A percentile compares a stretch with the other conserved stretches of the same genome.
Evolutionary conservation across 53 echinoderm and acorn worm genomes (phyloP).

Genomic region (Paracentrotus lividus): DNA sequence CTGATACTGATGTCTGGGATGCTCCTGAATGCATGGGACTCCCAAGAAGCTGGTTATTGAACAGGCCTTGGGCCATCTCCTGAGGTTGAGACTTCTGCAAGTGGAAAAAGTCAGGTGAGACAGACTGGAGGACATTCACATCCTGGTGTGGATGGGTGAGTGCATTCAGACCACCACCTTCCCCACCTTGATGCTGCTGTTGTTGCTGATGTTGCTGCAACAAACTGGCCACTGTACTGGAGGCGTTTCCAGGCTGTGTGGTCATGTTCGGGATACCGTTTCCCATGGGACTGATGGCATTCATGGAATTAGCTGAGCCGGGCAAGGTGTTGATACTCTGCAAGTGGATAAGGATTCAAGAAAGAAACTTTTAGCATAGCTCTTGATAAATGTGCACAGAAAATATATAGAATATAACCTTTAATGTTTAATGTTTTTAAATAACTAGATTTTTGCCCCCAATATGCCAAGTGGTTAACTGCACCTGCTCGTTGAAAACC

Average conservation of each 20-base stretch:
- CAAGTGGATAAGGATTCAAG: background rate
- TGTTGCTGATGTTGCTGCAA: constrained; percentile 72
- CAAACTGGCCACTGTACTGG: constrained; percentile 70
- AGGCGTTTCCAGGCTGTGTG: constrained; percentile 67
- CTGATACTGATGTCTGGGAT: constrained; percentile 45
- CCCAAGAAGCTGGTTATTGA: constrained; percentile 59
- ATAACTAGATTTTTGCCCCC: too few relatives aligned
- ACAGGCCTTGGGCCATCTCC: constrained; percentile 34
- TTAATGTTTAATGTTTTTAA: too few relatives aligned
- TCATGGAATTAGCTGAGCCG: constrained; percentile 53
- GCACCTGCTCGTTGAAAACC: too few relatives aligned
- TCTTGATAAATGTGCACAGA: background rate
- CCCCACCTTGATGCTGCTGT: constrained; percentile 62
- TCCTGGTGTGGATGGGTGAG: constrained; percentile 42
- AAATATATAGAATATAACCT: too few relatives aligned
- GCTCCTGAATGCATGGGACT: constrained; percentile 56
- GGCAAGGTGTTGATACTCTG: constrained; percentile 72
- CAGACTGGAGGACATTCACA: constrained; percentile 44
- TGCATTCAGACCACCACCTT: background rate
- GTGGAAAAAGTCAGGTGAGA: constrained; percentile 53
- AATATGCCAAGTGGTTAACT: too few relatives aligned
- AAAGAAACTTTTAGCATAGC: background rate
- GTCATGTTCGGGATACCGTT: constrained; percentile 67
- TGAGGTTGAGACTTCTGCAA: constrained; percentile 61
- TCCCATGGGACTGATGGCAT: constrained; percentile 56